These are phyloP conservation scores for Epizoanthus stellaris DNA, from an alignment of 92 coral and sea anemone species.

Conservation along the genomic window DNA sequence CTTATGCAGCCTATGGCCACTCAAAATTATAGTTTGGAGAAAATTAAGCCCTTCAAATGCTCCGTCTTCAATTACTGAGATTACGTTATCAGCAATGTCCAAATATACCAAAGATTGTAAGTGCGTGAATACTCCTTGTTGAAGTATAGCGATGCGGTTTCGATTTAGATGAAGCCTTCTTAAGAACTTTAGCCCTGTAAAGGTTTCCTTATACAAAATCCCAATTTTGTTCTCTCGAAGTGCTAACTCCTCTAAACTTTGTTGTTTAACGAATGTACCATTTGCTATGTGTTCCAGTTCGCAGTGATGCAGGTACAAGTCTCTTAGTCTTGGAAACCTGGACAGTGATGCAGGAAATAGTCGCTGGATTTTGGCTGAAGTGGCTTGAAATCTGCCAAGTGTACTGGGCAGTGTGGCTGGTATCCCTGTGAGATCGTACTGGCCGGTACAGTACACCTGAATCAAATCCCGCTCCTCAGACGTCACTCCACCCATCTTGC, in stretches of 20 bases:
- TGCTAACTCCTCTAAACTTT: constrained; percentile 25
- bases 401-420: constrained; percentile 45
- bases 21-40: constrained; percentile 49
- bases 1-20: constrained; percentile 41
- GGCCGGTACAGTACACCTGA: constrained; percentile 5
- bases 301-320: constrained; percentile 59
- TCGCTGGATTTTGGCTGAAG: constrained; percentile 21
- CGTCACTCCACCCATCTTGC: constrained; percentile 18
- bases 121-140: constrained; percentile 49
- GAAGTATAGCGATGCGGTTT: constrained; percentile 56
- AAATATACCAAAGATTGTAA: constrained; percentile 39
- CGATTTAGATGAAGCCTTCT: constrained; percentile 43
- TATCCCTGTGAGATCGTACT: constrained; percentile 36
- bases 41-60: constrained; percentile 66
- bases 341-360: constrained; percentile 46
- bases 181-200: constrained; percentile 64
- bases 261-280: constrained; percentile 61
- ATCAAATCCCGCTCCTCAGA: constrained; percentile 11
- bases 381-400: constrained; percentile 26
- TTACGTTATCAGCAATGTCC: constrained; percentile 58
- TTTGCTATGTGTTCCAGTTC: constrained; percentile 49
- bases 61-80: constrained; percentile 59
- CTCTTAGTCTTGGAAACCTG: constrained; percentile 47
- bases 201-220: constrained; percentile 44
- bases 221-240: constrained; percentile 62